Conservation (phyloP, 1,140 invertebrate species). For the Drosophila nannoptera region DNA sequence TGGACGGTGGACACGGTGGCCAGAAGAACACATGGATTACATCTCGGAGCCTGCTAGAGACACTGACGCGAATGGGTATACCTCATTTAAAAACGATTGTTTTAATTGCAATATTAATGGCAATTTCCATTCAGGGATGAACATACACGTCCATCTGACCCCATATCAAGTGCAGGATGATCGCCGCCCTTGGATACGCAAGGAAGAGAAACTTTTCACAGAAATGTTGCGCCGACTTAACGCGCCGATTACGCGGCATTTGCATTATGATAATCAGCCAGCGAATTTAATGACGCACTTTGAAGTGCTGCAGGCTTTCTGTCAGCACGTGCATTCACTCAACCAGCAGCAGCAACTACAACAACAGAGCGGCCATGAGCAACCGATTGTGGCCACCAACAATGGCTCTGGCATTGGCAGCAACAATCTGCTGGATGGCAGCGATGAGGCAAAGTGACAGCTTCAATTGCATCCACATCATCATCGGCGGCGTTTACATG, state of each 20-base stretch:
- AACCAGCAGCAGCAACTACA: slow-evolving; percentile 61
- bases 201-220: slow-evolving; percentile 89
- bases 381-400: slow-evolving; percentile 29
- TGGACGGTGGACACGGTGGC: slow-evolving; percentile 92
- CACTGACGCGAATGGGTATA: slow-evolving; percentile 83
- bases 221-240: slow-evolving; percentile 83
- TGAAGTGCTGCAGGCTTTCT: slow-evolving; percentile 83
- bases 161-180: slow-evolving; percentile 90
- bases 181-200: slow-evolving; percentile 88
- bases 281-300: slow-evolving; percentile 86
- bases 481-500: slow-evolving; percentile 72
- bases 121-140: slow-evolving; percentile 78
- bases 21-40: slow-evolving; percentile 92
- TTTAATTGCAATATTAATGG: not conserved
- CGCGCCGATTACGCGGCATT: slow-evolving; percentile 81
- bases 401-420: slow-evolving; percentile 47
- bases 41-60: slow-evolving; percentile 84
- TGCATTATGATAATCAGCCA: slow-evolving; percentile 84
- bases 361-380: slow-evolving; percentile 44
- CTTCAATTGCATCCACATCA: slow-evolving; percentile 71
- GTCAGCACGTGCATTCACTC: slow-evolving; percentile 73
- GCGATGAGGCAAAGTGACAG: slow-evolving; percentile 78
- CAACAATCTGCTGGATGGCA: slow-evolving; percentile 61
- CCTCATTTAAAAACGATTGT: not conserved
- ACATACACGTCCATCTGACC: slow-evolving; percentile 88